Conservation (phyloP, 1,140 invertebrate genomes). For the Proales similis region DNA sequence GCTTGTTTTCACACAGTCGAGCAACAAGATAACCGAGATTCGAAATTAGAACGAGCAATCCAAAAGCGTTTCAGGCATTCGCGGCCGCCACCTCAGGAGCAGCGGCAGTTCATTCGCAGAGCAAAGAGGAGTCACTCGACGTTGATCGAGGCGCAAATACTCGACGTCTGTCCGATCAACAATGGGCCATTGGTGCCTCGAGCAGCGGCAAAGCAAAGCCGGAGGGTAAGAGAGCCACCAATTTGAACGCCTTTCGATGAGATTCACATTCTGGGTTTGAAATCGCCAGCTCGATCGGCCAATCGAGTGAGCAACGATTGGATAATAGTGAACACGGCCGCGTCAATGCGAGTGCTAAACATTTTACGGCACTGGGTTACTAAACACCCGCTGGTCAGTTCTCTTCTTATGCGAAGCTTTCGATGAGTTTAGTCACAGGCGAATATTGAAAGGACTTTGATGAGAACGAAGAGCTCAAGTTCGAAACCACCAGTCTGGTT, state of each 20-base stretch:
- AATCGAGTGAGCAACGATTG: constrained; percentile 39
- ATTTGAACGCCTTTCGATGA: too few relatives aligned
- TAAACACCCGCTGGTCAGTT: constrained; percentile 58
- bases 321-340: constrained; percentile 73
- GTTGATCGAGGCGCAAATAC: not conserved
- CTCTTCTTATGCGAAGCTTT: not conserved
- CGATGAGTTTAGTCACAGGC: too few relatives aligned
- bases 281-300: constrained; percentile 38
- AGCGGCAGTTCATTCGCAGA: not conserved
- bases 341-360: constrained; percentile 83
- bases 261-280: too few relatives aligned
- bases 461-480: constrained; percentile 12
- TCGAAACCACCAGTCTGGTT: constrained; percentile 19
- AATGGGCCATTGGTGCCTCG: too few relatives aligned
- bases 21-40: not conserved
- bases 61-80: constrained; percentile 78
- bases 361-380: constrained; percentile 72
- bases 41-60: constrained; percentile 70
- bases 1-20: constrained; percentile 32
- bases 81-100: constrained; percentile 82
- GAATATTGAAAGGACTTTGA: constrained; percentile 37
- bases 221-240: too few relatives aligned
- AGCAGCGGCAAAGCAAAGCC: too few relatives aligned
- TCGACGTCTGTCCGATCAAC: too few relatives aligned
- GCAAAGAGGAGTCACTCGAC: too few relatives aligned